Percentiles rank a stretch among this genome's conserved stretches.
phyloP scores from a whole-genome alignment of 2,113 vertebrate species.

The Gavialis gangeticus region DNA sequence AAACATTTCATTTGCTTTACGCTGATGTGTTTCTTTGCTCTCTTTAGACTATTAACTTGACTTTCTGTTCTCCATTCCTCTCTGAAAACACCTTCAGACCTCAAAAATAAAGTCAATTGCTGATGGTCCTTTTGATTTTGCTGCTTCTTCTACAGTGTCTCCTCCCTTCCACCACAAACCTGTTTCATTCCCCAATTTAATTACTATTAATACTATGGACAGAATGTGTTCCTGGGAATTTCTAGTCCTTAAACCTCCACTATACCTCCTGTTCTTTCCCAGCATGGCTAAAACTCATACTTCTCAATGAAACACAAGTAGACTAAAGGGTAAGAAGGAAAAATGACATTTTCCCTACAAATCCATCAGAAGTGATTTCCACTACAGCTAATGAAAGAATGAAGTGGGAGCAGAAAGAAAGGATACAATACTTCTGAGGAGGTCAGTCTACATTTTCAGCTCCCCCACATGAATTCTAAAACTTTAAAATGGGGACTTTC shows the following conservation, averaged over 20 bases:
- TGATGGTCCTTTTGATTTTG: neutral
- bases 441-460: neutral
- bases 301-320: neutral
- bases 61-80: neutral
- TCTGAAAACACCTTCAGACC: neutral
- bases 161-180: neutral
- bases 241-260: neutral
- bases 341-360: neutral
- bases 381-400: neutral
- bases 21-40: neutral
- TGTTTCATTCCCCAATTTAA: neutral
- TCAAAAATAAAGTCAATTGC: neutral
- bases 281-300: neutral
- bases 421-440: neutral
- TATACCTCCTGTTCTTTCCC: neutral
- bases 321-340: neutral
- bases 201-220: accelerated
- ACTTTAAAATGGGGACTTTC: neutral
- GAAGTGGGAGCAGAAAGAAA: neutral
- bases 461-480: neutral
- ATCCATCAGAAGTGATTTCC: neutral
- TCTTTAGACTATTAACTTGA: neutral
- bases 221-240: neutral
- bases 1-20: neutral
- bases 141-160: neutral